Base-by-base conservation (phyloP, 2,888 invertebrate genomes). In the Coecobrya sp. region DNA sequence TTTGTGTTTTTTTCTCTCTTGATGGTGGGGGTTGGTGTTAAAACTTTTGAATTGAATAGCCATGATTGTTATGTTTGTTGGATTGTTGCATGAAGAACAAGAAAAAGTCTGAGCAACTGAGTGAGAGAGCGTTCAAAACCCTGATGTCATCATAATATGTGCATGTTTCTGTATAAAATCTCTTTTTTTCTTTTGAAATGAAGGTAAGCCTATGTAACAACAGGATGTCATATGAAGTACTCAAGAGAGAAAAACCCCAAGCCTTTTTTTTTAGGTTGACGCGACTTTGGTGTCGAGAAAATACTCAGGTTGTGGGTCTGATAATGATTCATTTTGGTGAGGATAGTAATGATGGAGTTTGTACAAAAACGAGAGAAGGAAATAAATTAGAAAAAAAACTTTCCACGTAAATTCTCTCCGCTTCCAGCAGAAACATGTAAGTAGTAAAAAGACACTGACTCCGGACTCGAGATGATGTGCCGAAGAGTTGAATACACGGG, bases 11-110 rank as follows among this genome's bases (percentile, higher is more conserved):
- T 55, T 81, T 55, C 42, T 36, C n/a, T 70, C 68, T 45, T 49
- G 73, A 86, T 70, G 59, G 16, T 45, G 36, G 85, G 85, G 82
- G 62, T 42, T 73, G 42, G 42, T 73, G 52, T 86, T 30, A 55
- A 86, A 70, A 68, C 45, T 84, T 84, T 84, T 68, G 70, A 49
- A 36, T 86, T 86, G 30, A 86, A 73, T 86, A 70, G 70, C 52
- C 25, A 86, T 73, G 70, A 68, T 84, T 84, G 85, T 85, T 42
- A 73, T 42, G 13, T 3, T 11, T n/a, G n/a, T 73, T 13, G 73
- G 73, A 42, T 42, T 19, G n/a, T 55, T 86, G 70, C 70, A 27
- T 68, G 85, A 25, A 25, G 42, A 42, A 42, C 68, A 42, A 62
- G 16, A 52, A 7, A 11, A 52, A 11, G 49, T n/a, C 55, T 42